These are phyloP conservation scores for Noctua pronuba DNA, from an alignment of 2,888 invertebrate genomes.

Conservation along the genomic window DNA sequence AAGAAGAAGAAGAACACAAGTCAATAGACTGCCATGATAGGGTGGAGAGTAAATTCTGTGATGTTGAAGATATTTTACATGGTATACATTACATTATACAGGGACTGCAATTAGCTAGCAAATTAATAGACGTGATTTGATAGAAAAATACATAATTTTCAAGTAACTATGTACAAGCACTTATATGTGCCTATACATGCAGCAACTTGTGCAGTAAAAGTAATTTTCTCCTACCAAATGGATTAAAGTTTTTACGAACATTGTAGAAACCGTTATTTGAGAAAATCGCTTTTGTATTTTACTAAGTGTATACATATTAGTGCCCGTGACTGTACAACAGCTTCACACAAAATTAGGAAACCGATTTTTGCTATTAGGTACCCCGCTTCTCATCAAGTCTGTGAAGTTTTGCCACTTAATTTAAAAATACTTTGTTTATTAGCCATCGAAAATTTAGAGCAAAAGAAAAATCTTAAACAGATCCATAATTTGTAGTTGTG, in stretches of 20 bases:
- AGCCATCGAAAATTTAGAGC: not conserved
- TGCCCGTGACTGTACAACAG: not conserved
- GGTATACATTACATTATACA: conserved; percentile 32
- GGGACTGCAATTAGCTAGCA: not conserved
- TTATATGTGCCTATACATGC: too few relatives aligned
- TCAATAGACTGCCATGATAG: conserved; percentile 48
- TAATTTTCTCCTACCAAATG: not conserved
- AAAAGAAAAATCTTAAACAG: not conserved
- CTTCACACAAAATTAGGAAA: not conserved
- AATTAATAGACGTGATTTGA: not conserved
- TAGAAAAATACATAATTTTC: not conserved
- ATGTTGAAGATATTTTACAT: conserved; percentile 64
- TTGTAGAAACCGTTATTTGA: too few relatives aligned
- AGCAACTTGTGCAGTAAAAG: not conserved
- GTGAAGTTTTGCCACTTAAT: not conserved
- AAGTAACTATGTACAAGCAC: not conserved
- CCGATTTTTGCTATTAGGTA: not conserved
- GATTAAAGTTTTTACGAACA: not conserved
- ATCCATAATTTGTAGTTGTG: not conserved
- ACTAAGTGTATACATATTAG: not conserved
- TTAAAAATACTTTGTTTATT: not conserved
- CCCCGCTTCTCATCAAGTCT: not conserved
- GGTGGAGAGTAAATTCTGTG: conserved; percentile 62
- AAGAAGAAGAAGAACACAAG: conserved; percentile 52
- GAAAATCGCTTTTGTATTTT: not conserved